These are phyloP conservation scores for Heliothis virescens DNA, from an alignment of 1,140 invertebrate genomes.

Conservation along the genomic window DNA sequence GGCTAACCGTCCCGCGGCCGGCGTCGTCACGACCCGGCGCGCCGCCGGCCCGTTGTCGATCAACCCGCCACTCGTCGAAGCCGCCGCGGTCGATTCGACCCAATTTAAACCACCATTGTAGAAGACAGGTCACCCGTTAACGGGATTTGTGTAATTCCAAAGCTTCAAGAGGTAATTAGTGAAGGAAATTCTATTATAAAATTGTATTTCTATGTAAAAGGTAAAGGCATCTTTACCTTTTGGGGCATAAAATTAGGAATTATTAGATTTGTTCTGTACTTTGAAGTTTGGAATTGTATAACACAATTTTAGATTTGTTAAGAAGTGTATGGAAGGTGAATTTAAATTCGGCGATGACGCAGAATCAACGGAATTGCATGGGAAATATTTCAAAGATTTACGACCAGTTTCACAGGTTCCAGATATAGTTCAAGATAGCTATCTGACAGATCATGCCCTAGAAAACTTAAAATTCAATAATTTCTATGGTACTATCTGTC, in stretches of 20 bases:
- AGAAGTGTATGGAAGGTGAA: neutral
- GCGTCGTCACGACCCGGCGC: neutral
- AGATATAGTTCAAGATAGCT: too few relatives aligned
- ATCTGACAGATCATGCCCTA: too few relatives aligned
- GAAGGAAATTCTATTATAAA: constrained; percentile 24
- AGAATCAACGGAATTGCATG: neutral
- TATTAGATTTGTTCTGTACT: constrained; percentile 22
- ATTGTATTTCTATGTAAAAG: constrained; percentile 18
- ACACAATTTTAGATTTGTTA: neutral
- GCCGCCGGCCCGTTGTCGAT: neutral
- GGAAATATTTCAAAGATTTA: neutral
- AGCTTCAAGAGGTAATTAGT: constrained; percentile 31
- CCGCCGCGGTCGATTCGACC: neutral
- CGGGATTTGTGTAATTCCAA: constrained; percentile 26
- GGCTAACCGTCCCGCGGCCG: neutral
- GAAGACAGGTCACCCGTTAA: constrained; percentile 26
- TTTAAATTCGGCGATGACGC: neutral
- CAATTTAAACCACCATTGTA: constrained; percentile 26
- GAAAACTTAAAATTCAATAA: too few relatives aligned
- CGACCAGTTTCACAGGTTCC: too few relatives aligned
- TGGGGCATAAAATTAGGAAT: neutral
- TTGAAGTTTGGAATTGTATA: neutral
- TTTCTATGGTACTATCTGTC: too few relatives aligned
- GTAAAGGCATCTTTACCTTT: neutral
- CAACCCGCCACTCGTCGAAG: too few relatives aligned